phyloP scores from a whole-genome alignment of 2,797 vertebrate species.

The Poliocrania exsul region DNA sequence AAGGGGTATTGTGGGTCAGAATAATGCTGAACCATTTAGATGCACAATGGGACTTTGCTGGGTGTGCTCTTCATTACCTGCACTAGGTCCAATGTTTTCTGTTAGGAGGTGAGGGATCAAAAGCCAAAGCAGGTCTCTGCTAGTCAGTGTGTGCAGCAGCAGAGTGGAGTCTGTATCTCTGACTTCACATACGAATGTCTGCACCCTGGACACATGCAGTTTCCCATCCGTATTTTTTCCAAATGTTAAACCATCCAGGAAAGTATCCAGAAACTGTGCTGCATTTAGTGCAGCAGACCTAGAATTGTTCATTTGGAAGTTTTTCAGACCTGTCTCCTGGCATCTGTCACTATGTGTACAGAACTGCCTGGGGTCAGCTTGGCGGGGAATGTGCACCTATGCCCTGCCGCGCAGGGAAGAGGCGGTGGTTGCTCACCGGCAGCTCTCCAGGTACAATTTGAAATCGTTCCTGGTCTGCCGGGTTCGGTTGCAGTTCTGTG shows the following conservation, averaged over 20 bases:
- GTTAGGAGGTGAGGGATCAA: not conserved
- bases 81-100: not conserved
- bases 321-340: constrained; percentile 61
- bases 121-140: not conserved
- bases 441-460: not conserved
- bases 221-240: not conserved
- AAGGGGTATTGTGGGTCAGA: not conserved
- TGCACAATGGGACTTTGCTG: not conserved
- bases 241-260: constrained; percentile 37
- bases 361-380: constrained; percentile 38
- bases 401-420: not conserved
- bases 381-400: not conserved
- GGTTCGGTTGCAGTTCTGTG: not conserved
- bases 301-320: constrained; percentile 53
- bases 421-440: not conserved
- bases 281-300: not conserved
- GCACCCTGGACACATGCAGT: not conserved
- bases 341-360: constrained; percentile 37
- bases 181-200: not conserved
- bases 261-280: not conserved
- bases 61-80: not conserved
- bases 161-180: not conserved
- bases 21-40: not conserved
- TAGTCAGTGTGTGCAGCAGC: not conserved
- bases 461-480: not conserved